Base-by-base conservation (phyloP, 2,888 invertebrate genomes). In the Hartigia nigra region DNA sequence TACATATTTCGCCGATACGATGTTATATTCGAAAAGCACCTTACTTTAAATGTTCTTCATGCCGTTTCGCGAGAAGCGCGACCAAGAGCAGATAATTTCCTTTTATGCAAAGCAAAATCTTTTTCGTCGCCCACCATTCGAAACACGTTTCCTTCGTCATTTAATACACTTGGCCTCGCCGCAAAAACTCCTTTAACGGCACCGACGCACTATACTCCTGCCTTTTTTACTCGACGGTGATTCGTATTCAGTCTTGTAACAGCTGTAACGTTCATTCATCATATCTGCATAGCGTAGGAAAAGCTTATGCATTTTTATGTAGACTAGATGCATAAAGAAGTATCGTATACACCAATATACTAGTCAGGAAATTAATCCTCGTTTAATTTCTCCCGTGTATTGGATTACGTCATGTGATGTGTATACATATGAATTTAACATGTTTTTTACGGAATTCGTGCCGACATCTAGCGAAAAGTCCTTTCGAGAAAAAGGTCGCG, bases 251-350 rank as follows among this genome's bases (percentile, higher is more conserved):
- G 76, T 36, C 74, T 74, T 31, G 78, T 72, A 81, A 80, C 81
- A 81, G 81, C 83, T 83, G 81, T 82, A 82, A 81, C 80, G 77
- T 76, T 78, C 84, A 83, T 86, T 85, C 81, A 81, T 85, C 82
- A 85, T 80, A 78, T 77, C 78, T 72, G 55, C 31, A 31, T 31
- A 75, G 55, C 9, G 55, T 23, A 9, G 9, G 55, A 23, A 23
- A 55, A 55, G 23, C 55, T 23, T 55, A 55, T 55, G 55, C 55
- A 55, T 23, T 55, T 23, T 55, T 23, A 55, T 55, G 55, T 55
- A 23, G 1, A 55, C 55, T 23, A 9, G 23, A 55, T 55, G 55
- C 55, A 55, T 23, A 55, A 55, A 55, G 55, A 55, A 55, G 55
- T 55, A 55, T 55, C 55, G 55, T 55, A 55, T 23, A 55, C 55